Base-by-base conservation (phyloP, 2,113 vertebrate species). In the Dissostichus mawsoni region DNA sequence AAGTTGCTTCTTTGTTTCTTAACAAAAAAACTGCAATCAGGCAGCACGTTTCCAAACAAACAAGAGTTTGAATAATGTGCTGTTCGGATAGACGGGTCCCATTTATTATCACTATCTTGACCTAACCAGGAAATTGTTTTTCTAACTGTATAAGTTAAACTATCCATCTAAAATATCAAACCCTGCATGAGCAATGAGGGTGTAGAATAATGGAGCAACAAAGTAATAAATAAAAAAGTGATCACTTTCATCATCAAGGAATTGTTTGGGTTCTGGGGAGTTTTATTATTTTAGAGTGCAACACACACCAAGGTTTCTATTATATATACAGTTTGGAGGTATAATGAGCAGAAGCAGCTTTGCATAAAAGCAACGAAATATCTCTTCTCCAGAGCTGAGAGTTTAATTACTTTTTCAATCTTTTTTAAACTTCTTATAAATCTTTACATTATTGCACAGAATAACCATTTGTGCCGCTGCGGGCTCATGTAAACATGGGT, bases 101-200 rank as follows among this genome's bases (percentile, higher is more conserved):
- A 83, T 89, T 87, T 85, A 71, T 81, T 80, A 82, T 84, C 75
- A 74, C 78, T 82, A 76, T 89, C 73, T 85, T 88, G 84, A 85
- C 81, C 83, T 86, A 83, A 83, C 44, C 62, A 83, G 74, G 80
- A 91, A 88, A 88, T 80, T 79, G 76, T 89, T 78, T 84, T 86
- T 84, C 76, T 78, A 82, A 78, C 71, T 29, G 80, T 50, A 81
- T 53, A 82, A 87, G 75, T 82, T 84, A 80, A 83, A 73, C 78
- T 76, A 80, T 87, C 70, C 74, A 76, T 86, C 83, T 79, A 58
- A 80, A 80, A 84, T 87, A 88, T 84, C 82, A 89, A 89, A 75
- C 55, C 66, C 65, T 41, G 74, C 64, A 80, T 77, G 51, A 85
- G 69, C 66, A 69, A 47, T 79, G 76, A 75, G 62, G 52, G 63